phyloP scores from a whole-genome alignment of 2,113 vertebrate genomes.

The Theristicus caerulescens region DNA sequence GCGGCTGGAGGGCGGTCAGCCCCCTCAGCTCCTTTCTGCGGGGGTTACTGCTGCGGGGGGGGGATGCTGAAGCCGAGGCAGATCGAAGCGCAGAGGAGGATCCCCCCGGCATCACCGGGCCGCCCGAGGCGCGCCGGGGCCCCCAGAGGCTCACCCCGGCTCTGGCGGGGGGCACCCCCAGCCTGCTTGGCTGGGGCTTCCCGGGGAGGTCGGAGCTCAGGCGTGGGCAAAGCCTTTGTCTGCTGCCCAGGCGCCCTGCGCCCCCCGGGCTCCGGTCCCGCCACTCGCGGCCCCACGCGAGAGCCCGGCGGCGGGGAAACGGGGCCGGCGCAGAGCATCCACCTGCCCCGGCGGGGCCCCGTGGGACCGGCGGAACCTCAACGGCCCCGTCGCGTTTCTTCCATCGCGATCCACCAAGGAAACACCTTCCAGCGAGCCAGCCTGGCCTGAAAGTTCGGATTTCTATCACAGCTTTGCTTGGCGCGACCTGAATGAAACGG shows the following conservation, averaged over 20 bases:
- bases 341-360: neutral
- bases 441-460: neutral
- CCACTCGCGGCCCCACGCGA: neutral
- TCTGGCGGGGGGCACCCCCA: too few relatives aligned
- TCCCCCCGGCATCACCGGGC: neutral
- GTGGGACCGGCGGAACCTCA: accelerated
- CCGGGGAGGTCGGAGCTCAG: neutral
- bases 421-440: neutral
- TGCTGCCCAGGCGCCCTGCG: neutral
- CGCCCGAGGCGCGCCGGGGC: neutral
- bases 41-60: too few relatives aligned
- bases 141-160: neutral
- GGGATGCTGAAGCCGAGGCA: neutral
- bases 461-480: neutral
- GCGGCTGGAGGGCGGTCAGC: neutral
- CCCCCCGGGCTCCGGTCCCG: neutral
- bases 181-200: neutral
- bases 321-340: neutral
- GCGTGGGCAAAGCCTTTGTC: neutral
- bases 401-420: neutral
- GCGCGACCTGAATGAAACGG: neutral
- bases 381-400: neutral
- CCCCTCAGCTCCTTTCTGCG: neutral
- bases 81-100: neutral
- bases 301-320: neutral